Percentiles rank a stretch among this genome's conserved stretches.
Evolutionary conservation across 2,113 vertebrate species (phyloP).

Genomic region (Corydoras maculifer): DNA sequence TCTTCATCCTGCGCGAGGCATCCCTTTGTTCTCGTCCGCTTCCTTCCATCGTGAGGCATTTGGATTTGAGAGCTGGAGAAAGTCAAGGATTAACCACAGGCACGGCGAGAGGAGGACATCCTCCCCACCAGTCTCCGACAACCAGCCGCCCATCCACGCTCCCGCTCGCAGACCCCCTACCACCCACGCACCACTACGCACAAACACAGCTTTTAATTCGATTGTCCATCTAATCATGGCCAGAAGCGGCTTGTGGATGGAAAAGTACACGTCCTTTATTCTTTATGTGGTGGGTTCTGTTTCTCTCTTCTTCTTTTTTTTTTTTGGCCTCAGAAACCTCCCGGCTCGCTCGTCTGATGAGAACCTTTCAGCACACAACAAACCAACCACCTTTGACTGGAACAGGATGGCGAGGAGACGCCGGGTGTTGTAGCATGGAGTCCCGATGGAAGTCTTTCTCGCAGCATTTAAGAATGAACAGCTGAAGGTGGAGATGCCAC

Average conservation of each 20-base stretch:
- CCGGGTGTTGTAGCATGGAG: not conserved
- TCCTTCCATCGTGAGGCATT: constrained; percentile 46
- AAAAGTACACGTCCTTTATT: constrained; percentile 12
- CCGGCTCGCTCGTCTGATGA: not conserved
- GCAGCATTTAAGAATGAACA: too few species aligned
- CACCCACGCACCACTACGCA: constrained; percentile 10
- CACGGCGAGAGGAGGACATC: not conserved
- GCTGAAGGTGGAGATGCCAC: too few species aligned
- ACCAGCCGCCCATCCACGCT: not conserved
- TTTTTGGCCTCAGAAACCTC: not conserved
- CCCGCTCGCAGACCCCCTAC: not conserved
- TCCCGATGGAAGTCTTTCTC: not conserved
- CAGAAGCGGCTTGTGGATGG: constrained; percentile 9
- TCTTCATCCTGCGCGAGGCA: constrained; percentile 37
- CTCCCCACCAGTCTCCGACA: not conserved
- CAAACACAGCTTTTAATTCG: not conserved
- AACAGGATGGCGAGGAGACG: not conserved
- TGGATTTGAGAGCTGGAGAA: constrained; percentile 46
- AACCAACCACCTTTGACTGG: constrained; percentile 9
- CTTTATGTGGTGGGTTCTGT: constrained; percentile 7
- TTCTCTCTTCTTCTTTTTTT: not conserved
- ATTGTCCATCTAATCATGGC: constrained; percentile 22
- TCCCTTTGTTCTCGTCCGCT: constrained; percentile 38
- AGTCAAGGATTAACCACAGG: constrained; percentile 49
- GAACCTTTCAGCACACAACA: constrained; percentile 1